Percentiles rank a stretch among this genome's conserved stretches.
Evolutionary conservation across 2,888 invertebrate genomes (phyloP).

Genomic region (Lithophane leautieri): DNA sequence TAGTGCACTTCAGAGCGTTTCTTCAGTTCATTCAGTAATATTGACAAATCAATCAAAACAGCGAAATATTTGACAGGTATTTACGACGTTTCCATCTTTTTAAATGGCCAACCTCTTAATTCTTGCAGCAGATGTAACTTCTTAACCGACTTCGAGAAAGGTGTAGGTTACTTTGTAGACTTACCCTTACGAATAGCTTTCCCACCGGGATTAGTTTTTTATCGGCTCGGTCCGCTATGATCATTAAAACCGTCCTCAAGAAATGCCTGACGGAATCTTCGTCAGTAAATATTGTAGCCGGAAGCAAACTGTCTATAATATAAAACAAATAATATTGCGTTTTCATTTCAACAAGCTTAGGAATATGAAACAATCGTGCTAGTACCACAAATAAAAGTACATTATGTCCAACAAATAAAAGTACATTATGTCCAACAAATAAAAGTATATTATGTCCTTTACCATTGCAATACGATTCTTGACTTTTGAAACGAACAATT

Average conservation of each 20-base stretch:
- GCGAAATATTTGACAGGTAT: not conserved
- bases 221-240: not conserved
- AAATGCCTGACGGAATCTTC: not conserved
- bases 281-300: not conserved
- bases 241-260: not conserved
- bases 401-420: conserved; percentile 28
- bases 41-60: not conserved
- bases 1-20: not conserved
- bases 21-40: not conserved
- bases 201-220: not conserved
- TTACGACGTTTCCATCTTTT: not conserved
- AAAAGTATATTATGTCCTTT: conserved; percentile 23
- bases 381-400: conserved; percentile 24
- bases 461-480: conserved; percentile 27
- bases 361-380: conserved; percentile 25
- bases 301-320: not conserved
- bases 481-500: conserved; percentile 36
- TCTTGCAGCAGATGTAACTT: not conserved
- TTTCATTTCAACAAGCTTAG: conserved; percentile 6
- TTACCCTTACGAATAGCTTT: no score
- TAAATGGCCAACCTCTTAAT: not conserved
- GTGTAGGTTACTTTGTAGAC: not conserved
- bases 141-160: not conserved
- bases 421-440: conserved; percentile 19
- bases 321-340: conserved; percentile 3